phyloP scores from a whole-genome alignment of 2,888 invertebrate species.

The Mechanitis messenoides region DNA sequence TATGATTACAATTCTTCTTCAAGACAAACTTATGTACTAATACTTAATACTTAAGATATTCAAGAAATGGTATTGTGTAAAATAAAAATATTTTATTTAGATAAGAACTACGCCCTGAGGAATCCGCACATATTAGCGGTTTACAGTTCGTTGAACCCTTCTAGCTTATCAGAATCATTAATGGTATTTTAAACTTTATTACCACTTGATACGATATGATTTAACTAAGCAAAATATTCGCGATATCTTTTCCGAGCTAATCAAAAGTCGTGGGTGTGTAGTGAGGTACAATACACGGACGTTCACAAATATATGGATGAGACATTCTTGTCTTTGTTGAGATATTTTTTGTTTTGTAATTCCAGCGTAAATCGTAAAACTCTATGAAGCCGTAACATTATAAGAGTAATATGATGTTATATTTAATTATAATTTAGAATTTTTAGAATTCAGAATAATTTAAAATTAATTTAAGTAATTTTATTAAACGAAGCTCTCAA shows the following conservation, averaged over 20 bases:
- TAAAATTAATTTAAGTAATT: too few species aligned
- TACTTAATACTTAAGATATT: too few species aligned
- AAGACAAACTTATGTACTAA: too few species aligned
- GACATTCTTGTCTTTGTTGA: neutral
- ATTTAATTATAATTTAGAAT: too few species aligned
- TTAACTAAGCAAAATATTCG: neutral
- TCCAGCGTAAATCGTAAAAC: too few species aligned
- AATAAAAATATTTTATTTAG: neutral
- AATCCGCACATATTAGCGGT: slow-evolving; percentile 15
- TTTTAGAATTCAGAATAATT: too few species aligned
- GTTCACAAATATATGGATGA: slow-evolving; percentile 3
- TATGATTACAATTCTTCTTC: too few species aligned
- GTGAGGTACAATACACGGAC: slow-evolving; percentile 12
- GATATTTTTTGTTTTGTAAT: too few species aligned
- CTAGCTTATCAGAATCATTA: slow-evolving; percentile 8
- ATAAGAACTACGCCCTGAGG: slow-evolving; percentile 10
- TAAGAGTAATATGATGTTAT: too few species aligned
- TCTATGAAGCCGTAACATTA: too few species aligned
- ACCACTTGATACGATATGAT: neutral
- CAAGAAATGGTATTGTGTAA: neutral
- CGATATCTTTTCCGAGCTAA: slow-evolving; percentile 17
- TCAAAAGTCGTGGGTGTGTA: slow-evolving; percentile 21
- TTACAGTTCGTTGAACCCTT: slow-evolving; percentile 23
- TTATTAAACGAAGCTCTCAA: too few species aligned
- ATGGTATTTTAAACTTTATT: slow-evolving; percentile 9